Evolutionary conservation across 2,797 vertebrate genomes (phyloP), one percentile per base, ranked within the genome.

Genomic region (Scleropages formosus): DNA sequence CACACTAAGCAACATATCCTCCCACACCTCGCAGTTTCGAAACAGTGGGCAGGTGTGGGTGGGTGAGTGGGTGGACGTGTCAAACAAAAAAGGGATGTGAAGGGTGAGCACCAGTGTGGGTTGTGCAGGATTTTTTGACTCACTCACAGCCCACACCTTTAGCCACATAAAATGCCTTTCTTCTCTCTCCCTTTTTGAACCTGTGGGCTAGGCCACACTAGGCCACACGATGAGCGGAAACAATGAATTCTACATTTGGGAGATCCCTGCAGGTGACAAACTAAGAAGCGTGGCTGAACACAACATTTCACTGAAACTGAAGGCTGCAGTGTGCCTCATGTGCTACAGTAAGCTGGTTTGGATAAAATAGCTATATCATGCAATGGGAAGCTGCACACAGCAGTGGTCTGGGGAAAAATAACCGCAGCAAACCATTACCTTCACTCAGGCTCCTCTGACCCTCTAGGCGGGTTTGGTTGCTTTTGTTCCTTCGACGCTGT

Each of bases 171-270:
- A 89, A 88, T 74, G 80, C 31, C 53, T 65, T 65, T 65, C 8
- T 44, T 44, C 53, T 65, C 65, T 51, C 9, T 44, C 20, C 78
- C 82, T 77, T 77, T 84, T 81, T 84, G 81, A 88, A 80, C 74
- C 61, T 85, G 85, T 81, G 86, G 86, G 84, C 88, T 88, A 82
- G 86, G 86, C 87, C 83, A 85, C 85, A 83, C 80, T 83, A 83
- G 64, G 87, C 90, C 87, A 88, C 88, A 85, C 76, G 63, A 80
- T 75, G 85, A 85, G 83, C 87, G 89, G 86, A 91, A 92, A 87
- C 77, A 87, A 59, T 87, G 87, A 90, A 87, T 92, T 89, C 91
- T 74, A 74, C 26, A 27, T 22, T 53, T 71, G 51, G 64, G 39
- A 62, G 62, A 66, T 63, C 61, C 75, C 75, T 65, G 68, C 72